These are phyloP conservation scores for Eulemur mongoz DNA, from an alignment of 2,797 vertebrate species.

Conservation along the genomic window DNA sequence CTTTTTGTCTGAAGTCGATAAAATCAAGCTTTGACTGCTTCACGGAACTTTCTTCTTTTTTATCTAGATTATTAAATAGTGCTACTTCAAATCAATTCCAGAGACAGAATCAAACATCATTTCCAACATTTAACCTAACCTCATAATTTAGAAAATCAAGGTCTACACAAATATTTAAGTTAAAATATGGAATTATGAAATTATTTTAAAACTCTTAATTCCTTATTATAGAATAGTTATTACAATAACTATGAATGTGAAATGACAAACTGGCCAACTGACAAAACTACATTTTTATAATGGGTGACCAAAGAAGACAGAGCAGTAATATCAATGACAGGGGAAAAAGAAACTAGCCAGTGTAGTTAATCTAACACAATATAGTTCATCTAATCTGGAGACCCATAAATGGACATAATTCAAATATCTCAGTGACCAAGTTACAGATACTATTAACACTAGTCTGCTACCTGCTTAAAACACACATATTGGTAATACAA, in stretches of 20 bases:
- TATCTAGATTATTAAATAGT: constrained; percentile 80
- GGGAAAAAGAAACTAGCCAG: neutral
- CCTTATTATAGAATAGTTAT: neutral
- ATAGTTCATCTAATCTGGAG: neutral
- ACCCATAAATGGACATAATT: neutral
- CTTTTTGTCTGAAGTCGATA: constrained; percentile 75
- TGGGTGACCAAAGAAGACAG: neutral
- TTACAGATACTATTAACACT: constrained; percentile 41
- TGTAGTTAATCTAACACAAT: neutral
- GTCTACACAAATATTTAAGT: constrained; percentile 42
- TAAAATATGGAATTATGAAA: constrained; percentile 39
- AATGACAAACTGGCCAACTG: constrained; percentile 45
- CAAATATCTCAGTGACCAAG: constrained; percentile 16
- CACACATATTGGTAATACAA: neutral
- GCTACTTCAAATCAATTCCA: constrained; percentile 57
- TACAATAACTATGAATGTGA: constrained; percentile 27
- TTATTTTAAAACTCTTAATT: constrained; percentile 53
- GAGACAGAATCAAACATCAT: constrained; percentile 46
- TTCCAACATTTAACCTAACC: constrained; percentile 43
- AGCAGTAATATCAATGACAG: neutral
- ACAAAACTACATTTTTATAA: constrained; percentile 43
- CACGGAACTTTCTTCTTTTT: constrained; percentile 73
- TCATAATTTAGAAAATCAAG: constrained; percentile 51
- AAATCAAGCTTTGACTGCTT: constrained; percentile 63
- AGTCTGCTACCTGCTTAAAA: neutral